Conservation (phyloP, 2,888 invertebrate species). For the Drosophila borealis region DNA sequence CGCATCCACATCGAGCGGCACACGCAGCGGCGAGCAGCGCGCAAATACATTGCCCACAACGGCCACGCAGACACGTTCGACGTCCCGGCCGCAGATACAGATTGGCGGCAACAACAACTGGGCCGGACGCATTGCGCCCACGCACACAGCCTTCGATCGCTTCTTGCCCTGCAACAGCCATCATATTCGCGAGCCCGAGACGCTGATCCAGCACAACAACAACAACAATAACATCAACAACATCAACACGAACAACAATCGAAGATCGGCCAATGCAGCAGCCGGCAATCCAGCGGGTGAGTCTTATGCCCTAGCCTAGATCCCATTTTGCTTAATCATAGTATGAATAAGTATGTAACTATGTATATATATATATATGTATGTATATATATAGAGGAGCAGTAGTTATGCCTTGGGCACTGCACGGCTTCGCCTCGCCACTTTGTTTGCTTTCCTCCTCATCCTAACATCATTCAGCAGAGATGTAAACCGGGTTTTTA, state of each 20-base stretch:
- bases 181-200: constrained; percentile 86
- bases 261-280: neutral
- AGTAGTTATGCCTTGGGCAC: constrained; percentile 4
- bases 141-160: constrained; percentile 84
- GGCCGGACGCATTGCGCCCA: constrained; percentile 83
- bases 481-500: constrained; percentile 43
- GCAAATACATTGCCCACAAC: constrained; percentile 89
- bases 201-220: constrained; percentile 43
- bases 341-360: neutral
- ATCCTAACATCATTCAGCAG: constrained; percentile 45
- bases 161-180: constrained; percentile 91
- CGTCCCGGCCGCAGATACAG: constrained; percentile 89
- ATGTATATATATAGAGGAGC: neutral
- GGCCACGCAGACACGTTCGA: constrained; percentile 89
- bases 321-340: neutral
- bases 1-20: constrained; percentile 52
- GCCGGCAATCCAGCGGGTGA: constrained; percentile 22
- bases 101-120: constrained; percentile 87
- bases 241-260: constrained; percentile 37
- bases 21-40: constrained; percentile 86
- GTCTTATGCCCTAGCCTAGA: constrained; percentile 5
- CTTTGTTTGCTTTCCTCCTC: constrained; percentile 27
- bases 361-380: neutral
- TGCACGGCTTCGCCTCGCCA: constrained; percentile 20
- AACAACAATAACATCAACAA: constrained; percentile 48